phyloP scores from a whole-genome alignment of 2,113 vertebrate genomes.

The Sterrhoptilus dennistouni region DNA sequence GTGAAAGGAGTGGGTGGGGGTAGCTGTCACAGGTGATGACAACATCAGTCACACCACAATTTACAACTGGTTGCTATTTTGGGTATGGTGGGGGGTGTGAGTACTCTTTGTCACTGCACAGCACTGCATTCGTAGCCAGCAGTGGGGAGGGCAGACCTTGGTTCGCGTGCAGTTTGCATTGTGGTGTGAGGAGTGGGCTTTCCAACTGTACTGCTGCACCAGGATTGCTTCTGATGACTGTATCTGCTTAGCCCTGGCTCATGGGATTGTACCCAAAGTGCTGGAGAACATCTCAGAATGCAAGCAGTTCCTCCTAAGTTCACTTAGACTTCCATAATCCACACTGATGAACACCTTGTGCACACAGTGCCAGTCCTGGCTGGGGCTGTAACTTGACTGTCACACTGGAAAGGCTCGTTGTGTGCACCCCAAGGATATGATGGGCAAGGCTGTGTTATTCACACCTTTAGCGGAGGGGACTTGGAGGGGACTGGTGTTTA shows the following conservation, averaged over 20 bases:
- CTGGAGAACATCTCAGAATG: neutral
- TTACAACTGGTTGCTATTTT: neutral
- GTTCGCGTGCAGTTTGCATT: rapidly evolving
- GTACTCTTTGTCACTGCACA: neutral
- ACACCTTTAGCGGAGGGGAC: neutral
- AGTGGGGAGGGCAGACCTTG: neutral
- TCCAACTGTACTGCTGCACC: rapidly evolving
- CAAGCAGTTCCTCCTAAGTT: neutral
- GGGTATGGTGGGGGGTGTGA: neutral
- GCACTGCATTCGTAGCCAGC: neutral
- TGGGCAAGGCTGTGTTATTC: neutral
- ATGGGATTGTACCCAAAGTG: neutral
- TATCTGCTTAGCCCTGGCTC: neutral
- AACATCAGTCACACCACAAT: neutral
- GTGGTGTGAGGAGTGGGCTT: neutral
- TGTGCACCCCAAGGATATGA: neutral
- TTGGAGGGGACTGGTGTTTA: neutral
- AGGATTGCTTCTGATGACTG: neutral
- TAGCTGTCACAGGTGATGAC: neutral
- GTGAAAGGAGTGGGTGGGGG: neutral
- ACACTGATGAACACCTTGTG: neutral
- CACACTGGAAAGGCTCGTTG: neutral
- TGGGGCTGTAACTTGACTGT: neutral
- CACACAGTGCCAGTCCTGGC: neutral
- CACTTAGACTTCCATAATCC: neutral